Evolutionary conservation across 2,888 invertebrate genomes (phyloP).

Genomic region (Sclerodermus sp.): DNA sequence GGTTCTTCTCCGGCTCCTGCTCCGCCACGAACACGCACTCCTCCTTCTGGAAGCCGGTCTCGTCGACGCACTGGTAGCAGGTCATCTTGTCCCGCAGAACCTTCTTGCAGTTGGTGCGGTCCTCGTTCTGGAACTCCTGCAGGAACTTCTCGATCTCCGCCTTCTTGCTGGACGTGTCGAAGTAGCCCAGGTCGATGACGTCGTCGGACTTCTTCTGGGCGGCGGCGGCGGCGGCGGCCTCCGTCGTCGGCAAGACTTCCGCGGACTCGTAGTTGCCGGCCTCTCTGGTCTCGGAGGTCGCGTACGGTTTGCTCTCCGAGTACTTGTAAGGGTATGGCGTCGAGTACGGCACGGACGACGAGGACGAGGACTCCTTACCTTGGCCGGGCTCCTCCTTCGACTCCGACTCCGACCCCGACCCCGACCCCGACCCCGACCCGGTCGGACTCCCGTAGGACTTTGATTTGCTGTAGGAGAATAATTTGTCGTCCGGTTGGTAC

Average conservation of each 20-base stretch:
- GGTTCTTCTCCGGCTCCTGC: conserved; percentile 67
- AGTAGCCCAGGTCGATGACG: conserved; percentile 26
- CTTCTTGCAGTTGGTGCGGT: conserved; percentile 72
- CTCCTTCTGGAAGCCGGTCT: conserved; percentile 72
- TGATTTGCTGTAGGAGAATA: conserved; percentile 48
- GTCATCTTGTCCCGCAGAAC: conserved; percentile 75
- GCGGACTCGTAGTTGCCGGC: not conserved
- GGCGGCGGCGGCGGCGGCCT: too few relatives aligned
- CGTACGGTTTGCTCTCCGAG: not conserved
- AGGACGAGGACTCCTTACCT: too few relatives aligned
- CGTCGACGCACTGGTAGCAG: conserved; percentile 73
- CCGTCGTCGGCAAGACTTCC: not conserved
- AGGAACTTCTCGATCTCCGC: conserved; percentile 72
- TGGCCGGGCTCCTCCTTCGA: too few relatives aligned
- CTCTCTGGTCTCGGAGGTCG: not conserved
- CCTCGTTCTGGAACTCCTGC: conserved; percentile 74
- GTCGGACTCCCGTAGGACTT: conserved; percentile 40
- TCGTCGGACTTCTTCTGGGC: not conserved
- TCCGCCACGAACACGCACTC: conserved; percentile 79
- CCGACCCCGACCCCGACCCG: too few relatives aligned
- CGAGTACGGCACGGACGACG: too few relatives aligned
- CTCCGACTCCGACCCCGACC: not conserved
- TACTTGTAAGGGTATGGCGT: not conserved
- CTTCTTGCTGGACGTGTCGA: conserved; percentile 53
- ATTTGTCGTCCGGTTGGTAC: conserved; percentile 71